Base-by-base conservation (phyloP, 1,140 invertebrate species). In the Drosophila pseudoananassae region DNA sequence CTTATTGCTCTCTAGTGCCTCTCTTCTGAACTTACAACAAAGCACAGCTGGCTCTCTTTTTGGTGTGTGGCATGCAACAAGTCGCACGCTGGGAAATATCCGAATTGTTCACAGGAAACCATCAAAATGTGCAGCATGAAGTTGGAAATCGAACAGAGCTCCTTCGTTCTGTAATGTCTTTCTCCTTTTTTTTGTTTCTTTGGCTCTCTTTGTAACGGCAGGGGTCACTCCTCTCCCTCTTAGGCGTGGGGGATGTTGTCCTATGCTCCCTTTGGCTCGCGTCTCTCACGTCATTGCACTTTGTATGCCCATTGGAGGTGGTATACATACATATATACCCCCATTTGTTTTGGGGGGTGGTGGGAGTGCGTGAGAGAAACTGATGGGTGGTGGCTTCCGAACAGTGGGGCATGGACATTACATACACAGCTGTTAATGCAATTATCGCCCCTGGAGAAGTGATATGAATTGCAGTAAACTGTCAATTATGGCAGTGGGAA, bases 31-130 rank as follows among this genome's bases (percentile, higher is more conserved):
- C 6, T 46, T 20, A 10, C 9, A 46, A 46, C 20, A 20, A 20
- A 3, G 3, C 20, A 7, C 43, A 23, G 10, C n/a, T n/a, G 43
- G 17, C 14, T 43, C 40, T 43, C 40, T 43, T 25, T 55, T 40
- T 54, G 20, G 15, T 31, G 70, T 55, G 40, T 78, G 51, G 65
- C 83, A 87, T 88, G 83, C 83, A 88, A 88, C 83, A 88, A 88
- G 83, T 88, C 77, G 40, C 80, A 74, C 53, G 69, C 76, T 66
- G 77, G 76, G 76, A 79, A 77, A 80, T 84, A 89, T 83, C 83
- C 81, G 89, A 75, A 89, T 74, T 60, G 57, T 74, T 88, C 61
- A 90, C 83, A 88, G 83, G 83, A 84, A 88, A 88, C 65, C 83
- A 88, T 89, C 79, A 88, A 85, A 84, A 78, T 68, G 76, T 70